Evolutionary conservation across 2,797 vertebrate genomes (phyloP).

Genomic region (Sebastes vulpes): DNA sequence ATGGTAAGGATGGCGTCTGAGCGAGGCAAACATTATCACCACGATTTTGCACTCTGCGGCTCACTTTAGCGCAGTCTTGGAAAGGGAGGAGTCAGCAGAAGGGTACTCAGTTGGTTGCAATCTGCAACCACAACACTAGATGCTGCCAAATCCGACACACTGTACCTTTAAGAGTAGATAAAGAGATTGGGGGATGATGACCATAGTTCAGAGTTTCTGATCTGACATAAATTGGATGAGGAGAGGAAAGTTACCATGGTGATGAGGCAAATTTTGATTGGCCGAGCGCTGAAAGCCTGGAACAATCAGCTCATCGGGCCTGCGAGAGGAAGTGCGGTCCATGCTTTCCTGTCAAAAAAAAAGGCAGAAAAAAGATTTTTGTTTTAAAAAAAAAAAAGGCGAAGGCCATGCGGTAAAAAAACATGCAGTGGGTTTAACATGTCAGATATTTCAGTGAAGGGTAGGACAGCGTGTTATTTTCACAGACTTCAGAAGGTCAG

Average conservation of each 20-base stretch:
- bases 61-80: no score
- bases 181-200: neutral
- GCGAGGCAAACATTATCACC: no score
- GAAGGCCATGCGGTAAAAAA: conserved; percentile 4
- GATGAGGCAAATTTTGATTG: conserved; percentile 84
- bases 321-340: conserved; percentile 87
- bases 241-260: conserved; percentile 87
- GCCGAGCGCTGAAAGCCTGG: conserved; percentile 85
- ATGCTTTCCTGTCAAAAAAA: conserved; percentile 89
- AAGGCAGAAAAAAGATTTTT: conserved; percentile 10
- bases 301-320: conserved; percentile 86
- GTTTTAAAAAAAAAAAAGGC: neutral
- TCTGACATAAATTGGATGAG: neutral
- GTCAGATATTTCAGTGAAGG: conserved; percentile 19
- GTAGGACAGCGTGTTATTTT: conserved; percentile 22
- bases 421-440: conserved; percentile 3
- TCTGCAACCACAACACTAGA: no score
- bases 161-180: neutral
- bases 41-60: no score
- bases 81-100: no score
- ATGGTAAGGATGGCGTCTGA: no score
- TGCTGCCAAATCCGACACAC: no score
- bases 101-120: no score
- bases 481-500: conserved; percentile 34
- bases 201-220: neutral